A percentile compares a stretch with the other conserved stretches of the same genome.
Conservation (phyloP, 2,888 invertebrate genomes). For the Macrophya alboannulata region DNA sequence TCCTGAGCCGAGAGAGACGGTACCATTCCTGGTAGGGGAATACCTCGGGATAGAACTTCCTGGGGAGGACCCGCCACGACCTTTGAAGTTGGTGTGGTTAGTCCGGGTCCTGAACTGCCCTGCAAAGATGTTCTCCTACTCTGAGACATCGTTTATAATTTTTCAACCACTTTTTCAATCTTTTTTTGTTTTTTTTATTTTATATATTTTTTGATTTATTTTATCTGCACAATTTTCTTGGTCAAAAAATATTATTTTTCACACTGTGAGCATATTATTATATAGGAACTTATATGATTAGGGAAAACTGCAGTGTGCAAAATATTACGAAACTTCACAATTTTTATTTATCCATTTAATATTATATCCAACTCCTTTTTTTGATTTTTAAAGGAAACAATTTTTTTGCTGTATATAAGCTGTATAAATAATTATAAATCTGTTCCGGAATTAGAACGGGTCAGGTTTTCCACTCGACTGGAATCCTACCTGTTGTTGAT, state of each 20-base stretch:
- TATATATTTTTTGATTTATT: background rate
- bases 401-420: too few relatives aligned
- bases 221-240: background rate
- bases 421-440: background rate
- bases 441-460: background rate
- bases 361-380: background rate
- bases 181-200: too few relatives aligned
- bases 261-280: background rate
- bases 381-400: background rate
- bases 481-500: slow-evolving; percentile 19
- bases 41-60: slow-evolving; percentile 74
- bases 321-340: background rate
- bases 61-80: slow-evolving; percentile 66
- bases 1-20: slow-evolving; percentile 63
- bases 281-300: background rate
- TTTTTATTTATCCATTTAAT: background rate
- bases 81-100: slow-evolving; percentile 69
- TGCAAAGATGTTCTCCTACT: slow-evolving; percentile 71
- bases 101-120: slow-evolving; percentile 66
- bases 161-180: background rate
- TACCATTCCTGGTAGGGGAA: slow-evolving; percentile 78
- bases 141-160: slow-evolving; percentile 62
- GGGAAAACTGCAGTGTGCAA: background rate
- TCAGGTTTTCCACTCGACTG: background rate
- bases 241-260: too few relatives aligned